phyloP scores from a whole-genome alignment of 2,797 vertebrate species.

The Urophycis tenuis region DNA sequence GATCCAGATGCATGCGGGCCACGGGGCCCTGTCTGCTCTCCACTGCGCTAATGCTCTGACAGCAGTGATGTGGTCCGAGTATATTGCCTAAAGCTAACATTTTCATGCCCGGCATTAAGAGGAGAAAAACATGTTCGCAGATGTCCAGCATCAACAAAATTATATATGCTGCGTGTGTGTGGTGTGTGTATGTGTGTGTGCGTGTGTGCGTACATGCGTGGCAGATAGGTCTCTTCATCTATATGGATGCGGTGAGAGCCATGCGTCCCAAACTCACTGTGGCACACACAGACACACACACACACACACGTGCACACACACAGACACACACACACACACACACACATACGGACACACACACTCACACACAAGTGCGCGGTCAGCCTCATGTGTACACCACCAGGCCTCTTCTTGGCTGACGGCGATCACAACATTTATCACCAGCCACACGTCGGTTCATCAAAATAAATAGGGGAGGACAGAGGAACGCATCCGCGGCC shows the following conservation, averaged over 20 bases:
- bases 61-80: constrained; percentile 36
- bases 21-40: not conserved
- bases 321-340: constrained; percentile 26
- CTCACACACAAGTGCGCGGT: constrained; percentile 14
- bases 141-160: constrained; percentile 42
- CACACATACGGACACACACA: constrained; percentile 6
- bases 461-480: constrained; percentile 44
- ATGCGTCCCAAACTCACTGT: constrained; percentile 26
- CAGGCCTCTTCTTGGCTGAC: constrained; percentile 32
- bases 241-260: not conserved
- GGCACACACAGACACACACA: constrained; percentile 5
- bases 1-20: not conserved
- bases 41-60: constrained; percentile 4
- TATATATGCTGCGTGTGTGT: not conserved
- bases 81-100: constrained; percentile 29
- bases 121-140: constrained; percentile 37
- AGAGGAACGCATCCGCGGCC: constrained; percentile 45
- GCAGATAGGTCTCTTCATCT: constrained; percentile 31
- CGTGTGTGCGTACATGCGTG: not conserved
- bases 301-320: too few relatives aligned
- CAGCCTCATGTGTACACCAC: constrained; percentile 48
- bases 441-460: constrained; percentile 45
- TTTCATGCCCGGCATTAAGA: constrained; percentile 27
- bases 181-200: not conserved
- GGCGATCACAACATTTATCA: constrained; percentile 49